Conservation (phyloP, 2,888 invertebrate genomes). For the Cephus pygmeus region DNA sequence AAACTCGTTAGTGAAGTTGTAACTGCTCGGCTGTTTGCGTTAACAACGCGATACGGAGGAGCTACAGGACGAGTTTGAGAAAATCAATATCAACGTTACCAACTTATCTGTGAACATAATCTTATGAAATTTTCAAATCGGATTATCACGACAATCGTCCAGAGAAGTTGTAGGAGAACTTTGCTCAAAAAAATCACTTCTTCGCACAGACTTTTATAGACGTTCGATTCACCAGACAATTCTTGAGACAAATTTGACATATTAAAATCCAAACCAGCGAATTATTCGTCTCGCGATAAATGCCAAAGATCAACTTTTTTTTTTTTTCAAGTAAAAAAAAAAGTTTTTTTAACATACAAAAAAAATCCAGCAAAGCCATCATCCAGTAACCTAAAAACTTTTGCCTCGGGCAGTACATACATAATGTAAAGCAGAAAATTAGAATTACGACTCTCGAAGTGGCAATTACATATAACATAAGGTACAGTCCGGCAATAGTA, state of each 20-base stretch:
- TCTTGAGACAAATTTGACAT: too few relatives aligned
- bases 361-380: too few relatives aligned
- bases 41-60: not conserved
- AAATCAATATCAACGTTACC: not conserved
- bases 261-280: not conserved
- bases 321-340: too few relatives aligned
- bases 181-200: too few relatives aligned
- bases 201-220: too few relatives aligned
- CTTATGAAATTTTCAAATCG: not conserved
- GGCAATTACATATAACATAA: too few relatives aligned
- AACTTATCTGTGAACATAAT: not conserved
- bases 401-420: too few relatives aligned
- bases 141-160: not conserved
- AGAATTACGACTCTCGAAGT: too few relatives aligned
- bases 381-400: not conserved
- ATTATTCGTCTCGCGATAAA: not conserved
- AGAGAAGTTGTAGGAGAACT: not conserved
- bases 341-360: not conserved
- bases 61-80: not conserved
- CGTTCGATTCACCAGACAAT: too few relatives aligned
- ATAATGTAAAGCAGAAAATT: too few relatives aligned
- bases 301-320: not conserved
- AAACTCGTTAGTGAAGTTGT: not conserved
- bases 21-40: not conserved
- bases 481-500: too few relatives aligned